Conservation (phyloP, 2,113 vertebrate genomes). For the Indicator indicator region DNA sequence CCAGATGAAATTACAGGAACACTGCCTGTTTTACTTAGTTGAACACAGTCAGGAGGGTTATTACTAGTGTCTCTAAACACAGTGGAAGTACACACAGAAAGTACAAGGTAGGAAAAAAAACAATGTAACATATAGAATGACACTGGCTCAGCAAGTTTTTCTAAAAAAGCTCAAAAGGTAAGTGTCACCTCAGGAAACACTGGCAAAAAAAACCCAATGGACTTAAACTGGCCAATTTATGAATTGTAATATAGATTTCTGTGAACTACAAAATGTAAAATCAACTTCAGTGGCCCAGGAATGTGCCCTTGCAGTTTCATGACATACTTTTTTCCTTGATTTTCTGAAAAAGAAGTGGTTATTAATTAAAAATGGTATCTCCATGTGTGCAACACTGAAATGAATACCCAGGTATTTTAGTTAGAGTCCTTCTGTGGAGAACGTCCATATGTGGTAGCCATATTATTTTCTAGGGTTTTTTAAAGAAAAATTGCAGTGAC, state of each 20-base stretch:
- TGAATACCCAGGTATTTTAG: background rate
- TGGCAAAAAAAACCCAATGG: background rate
- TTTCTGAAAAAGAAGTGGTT: background rate
- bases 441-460: background rate
- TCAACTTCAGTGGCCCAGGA: background rate
- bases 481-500: background rate
- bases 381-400: background rate
- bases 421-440: background rate
- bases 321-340: background rate
- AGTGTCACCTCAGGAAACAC: background rate
- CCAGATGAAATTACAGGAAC: background rate
- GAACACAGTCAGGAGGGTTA: background rate
- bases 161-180: background rate
- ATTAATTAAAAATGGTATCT: background rate
- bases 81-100: background rate
- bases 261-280: background rate
- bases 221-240: background rate
- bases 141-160: background rate
- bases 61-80: background rate
- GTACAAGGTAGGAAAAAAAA: background rate
- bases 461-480: background rate
- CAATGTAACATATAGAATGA: background rate
- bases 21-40: background rate
- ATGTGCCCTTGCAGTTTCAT: background rate
- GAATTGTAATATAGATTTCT: background rate